phyloP scores from a whole-genome alignment of 2,888 invertebrate genomes.

The Colletes collaris region DNA sequence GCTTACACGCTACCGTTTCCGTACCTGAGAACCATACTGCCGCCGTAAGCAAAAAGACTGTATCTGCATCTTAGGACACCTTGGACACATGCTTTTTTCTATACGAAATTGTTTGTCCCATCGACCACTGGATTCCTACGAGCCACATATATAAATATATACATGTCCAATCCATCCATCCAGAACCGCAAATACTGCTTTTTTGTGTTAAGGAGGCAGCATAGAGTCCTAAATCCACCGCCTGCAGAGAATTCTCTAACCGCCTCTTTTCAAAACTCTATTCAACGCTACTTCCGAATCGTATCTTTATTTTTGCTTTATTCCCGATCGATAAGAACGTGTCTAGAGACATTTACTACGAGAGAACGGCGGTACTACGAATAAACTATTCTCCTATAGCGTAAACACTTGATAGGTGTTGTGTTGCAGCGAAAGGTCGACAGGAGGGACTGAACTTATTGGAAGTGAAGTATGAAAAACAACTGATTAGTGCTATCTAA shows the following conservation, averaged over 20 bases:
- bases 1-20: conserved; percentile 68
- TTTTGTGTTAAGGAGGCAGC: conserved; percentile 72
- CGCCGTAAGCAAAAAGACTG: conserved; percentile 72
- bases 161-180: conserved; percentile 67
- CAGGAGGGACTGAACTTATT: conserved; percentile 20
- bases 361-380: conserved; percentile 34
- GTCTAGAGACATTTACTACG: conserved; percentile 24
- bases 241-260: conserved; percentile 55
- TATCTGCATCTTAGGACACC: conserved; percentile 70
- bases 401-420: not conserved
- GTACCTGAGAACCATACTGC: conserved; percentile 72
- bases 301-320: not conserved
- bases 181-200: conserved; percentile 71
- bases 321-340: not conserved
- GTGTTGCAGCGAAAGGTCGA: conserved; percentile 19
- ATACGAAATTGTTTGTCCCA: conserved; percentile 57
- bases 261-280: conserved; percentile 36
- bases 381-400: conserved; percentile 4
- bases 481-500: conserved; percentile 8
- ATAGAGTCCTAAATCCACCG: conserved; percentile 65
- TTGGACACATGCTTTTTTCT: conserved; percentile 65
- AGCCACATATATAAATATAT: conserved; percentile 42
- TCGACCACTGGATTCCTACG: conserved; percentile 58
- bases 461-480: not conserved
- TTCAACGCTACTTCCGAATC: conserved; percentile 33